These are phyloP conservation scores for Sternarchorhynchus goeldii DNA, from an alignment of 2,797 vertebrate species.

Conservation along the genomic window DNA sequence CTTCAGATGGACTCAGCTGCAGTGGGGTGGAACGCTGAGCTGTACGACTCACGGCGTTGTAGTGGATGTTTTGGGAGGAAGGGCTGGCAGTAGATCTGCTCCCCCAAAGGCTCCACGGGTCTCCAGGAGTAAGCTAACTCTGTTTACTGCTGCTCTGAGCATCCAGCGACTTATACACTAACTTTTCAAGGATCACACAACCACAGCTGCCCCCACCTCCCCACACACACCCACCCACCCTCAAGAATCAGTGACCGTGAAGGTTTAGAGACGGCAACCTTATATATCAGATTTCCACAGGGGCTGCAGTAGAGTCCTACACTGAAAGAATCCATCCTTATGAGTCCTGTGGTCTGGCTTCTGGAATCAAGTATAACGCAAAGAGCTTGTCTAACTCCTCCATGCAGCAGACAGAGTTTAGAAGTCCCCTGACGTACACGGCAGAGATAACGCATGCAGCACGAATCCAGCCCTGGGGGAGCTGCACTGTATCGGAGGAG, in stretches of 20 bases:
- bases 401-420: no score
- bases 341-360: constrained; percentile 12
- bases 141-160: constrained; percentile 48
- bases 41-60: no score
- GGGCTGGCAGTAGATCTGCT: constrained; percentile 44
- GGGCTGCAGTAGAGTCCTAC: constrained; percentile 18
- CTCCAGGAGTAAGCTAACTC: constrained; percentile 45
- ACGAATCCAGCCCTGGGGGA: no score
- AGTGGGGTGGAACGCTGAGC: no score
- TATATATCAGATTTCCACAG: constrained; percentile 45
- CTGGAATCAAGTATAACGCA: constrained; percentile 12
- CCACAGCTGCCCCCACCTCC: no score
- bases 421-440: no score
- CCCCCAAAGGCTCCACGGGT: constrained; percentile 35
- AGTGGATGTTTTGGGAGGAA: constrained; percentile 5
- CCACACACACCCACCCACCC: constrained; percentile 28
- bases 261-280: constrained; percentile 50
- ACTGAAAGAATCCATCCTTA: constrained; percentile 46
- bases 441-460: no score
- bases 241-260: constrained; percentile 50
- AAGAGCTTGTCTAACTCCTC: no score
- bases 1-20: no score
- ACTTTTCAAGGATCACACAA: constrained; percentile 19
- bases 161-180: constrained; percentile 34
- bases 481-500: no score